Evolutionary conservation across 1,140 invertebrate genomes (phyloP).

Genomic region (Trichonephila inaurata): DNA sequence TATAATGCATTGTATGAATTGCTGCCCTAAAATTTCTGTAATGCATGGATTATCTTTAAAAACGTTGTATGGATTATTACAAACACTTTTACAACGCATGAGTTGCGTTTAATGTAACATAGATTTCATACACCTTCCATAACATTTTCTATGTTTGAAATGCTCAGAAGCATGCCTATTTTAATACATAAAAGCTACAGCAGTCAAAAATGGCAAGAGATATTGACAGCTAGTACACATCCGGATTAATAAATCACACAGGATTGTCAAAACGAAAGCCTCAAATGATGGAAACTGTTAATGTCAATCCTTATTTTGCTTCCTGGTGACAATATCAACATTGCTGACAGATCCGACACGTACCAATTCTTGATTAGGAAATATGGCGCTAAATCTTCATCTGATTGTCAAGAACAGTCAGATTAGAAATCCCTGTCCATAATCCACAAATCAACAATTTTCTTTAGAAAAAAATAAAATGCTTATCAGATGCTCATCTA

Average conservation of each 20-base stretch:
- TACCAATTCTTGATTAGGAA: too few relatives aligned
- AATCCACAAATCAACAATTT: background rate
- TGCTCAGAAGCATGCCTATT: background rate
- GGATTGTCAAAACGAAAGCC: background rate
- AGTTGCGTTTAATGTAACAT: too few relatives aligned
- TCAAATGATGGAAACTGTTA: background rate
- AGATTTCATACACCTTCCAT: too few relatives aligned
- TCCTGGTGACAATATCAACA: constrained; percentile 25
- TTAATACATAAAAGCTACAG: background rate
- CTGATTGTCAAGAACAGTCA: too few relatives aligned
- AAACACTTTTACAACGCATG: too few relatives aligned
- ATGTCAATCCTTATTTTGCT: background rate
- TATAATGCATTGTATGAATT: too few relatives aligned
- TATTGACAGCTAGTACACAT: constrained; percentile 7
- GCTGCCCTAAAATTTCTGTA: too few relatives aligned
- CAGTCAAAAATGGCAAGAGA: background rate
- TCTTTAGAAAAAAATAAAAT: background rate
- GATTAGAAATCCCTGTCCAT: too few relatives aligned
- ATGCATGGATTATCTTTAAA: too few relatives aligned
- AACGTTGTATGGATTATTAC: too few relatives aligned
- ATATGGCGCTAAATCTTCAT: too few relatives aligned
- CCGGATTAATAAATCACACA: constrained; percentile 9
- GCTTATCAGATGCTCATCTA: background rate
- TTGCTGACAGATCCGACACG: background rate
- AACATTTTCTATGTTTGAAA: too few relatives aligned